Base-by-base conservation (phyloP, 1,140 invertebrate species). In the Scylla paramamosain region DNA sequence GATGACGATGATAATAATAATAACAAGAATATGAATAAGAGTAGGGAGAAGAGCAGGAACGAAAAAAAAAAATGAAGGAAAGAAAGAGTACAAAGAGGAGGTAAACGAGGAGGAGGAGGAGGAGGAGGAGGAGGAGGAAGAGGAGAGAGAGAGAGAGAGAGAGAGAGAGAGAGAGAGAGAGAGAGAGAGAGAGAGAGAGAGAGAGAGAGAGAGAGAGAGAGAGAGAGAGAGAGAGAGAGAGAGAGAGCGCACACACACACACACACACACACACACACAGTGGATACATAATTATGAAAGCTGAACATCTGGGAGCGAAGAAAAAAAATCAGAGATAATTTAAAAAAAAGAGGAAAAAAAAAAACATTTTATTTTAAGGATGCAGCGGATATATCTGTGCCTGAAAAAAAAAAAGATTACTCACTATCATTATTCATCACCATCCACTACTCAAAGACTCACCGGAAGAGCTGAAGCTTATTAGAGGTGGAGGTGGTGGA, bases 381-480 rank as follows among this genome's bases (percentile, higher is more conserved):
- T 77, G n/a, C n/a, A n/a, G n/a, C n/a, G n/a, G n/a, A n/a, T n/a
- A n/a, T 14, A 48, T 48, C 6, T 7, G 46, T 48, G 4, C 46
- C 4, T 48, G 46, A 14, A 48, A 7, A 12, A 59, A 20, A 3
- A 59, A 4, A 59, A 12, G 52, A 59, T 59, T 20, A 59, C 2
- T 59, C 52, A 59, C 52, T 12, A 59, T 20, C 52, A 59, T 20
- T 59, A 12, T 14, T 14, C 10, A 59, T 59, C 52, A 59, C 16
- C 52, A 59, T 12, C 16, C 52, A 59, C 52, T 59, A 20, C 87
- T 0, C 45, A 12, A 31, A 39, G 0, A 28, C 84, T 91, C 25
- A 95, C 95, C 95, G 93, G 87, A 95, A 95, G 87, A 95, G 95
- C 39, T 92, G 92, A 8, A 91, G 86, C 45, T 95, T 95, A 29